Conservation (phyloP, 2,797 vertebrate genomes). For the Mycteria americana region DNA sequence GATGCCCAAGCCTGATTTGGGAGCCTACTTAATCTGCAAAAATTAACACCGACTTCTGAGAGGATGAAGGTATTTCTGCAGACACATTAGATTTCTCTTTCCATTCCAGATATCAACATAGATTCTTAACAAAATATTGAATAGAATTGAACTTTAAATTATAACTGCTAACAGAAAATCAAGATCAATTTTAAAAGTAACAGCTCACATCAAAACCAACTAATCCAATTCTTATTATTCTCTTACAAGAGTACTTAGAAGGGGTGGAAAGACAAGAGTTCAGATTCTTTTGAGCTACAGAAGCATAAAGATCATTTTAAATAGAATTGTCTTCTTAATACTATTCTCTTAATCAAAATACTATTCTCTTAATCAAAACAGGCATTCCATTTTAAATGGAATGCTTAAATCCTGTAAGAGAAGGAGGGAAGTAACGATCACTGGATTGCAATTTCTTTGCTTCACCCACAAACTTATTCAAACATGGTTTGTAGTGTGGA, state of each 20-base stretch:
- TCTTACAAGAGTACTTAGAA: background rate
- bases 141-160: background rate
- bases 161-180: background rate
- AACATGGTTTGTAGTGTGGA: background rate
- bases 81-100: background rate
- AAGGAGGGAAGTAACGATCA: background rate
- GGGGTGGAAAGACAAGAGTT: background rate
- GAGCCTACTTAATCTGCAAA: background rate
- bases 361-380: background rate
- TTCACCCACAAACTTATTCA: background rate
- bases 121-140: background rate
- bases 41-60: rapidly evolving
- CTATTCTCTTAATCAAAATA: background rate
- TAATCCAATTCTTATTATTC: background rate
- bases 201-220: background rate
- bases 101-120: background rate
- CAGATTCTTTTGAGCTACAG: background rate
- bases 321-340: background rate
- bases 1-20: background rate
- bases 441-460: background rate
- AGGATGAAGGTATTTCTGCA: background rate
- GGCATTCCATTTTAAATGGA: background rate
- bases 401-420: background rate
- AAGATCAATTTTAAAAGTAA: background rate
- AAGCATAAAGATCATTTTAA: background rate